These are phyloP conservation scores for Pterostichus madidus DNA, from an alignment of 2,888 invertebrate species.

Conservation along the genomic window DNA sequence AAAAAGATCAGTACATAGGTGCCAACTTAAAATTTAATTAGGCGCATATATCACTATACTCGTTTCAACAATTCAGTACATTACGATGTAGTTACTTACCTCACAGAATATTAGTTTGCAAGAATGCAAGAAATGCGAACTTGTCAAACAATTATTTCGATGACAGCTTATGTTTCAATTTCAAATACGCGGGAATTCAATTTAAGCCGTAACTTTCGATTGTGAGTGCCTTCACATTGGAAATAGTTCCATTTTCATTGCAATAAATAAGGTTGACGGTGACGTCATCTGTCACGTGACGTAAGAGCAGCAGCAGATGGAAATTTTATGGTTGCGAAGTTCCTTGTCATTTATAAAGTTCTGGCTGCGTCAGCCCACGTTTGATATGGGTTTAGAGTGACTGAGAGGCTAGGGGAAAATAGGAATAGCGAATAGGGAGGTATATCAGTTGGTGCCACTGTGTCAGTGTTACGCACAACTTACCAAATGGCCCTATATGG, in stretches of 20 bases:
- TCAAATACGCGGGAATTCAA: conserved; percentile 16
- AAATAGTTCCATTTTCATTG: conserved; percentile 34
- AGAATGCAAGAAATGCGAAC: too few species aligned
- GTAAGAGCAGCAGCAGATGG: conserved; percentile 24
- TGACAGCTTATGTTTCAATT: neutral
- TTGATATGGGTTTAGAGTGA: conserved; percentile 19
- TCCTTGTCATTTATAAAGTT: conserved; percentile 48
- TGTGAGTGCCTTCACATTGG: conserved; percentile 3
- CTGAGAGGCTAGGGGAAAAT: neutral
- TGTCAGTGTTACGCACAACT: conserved; percentile 28
- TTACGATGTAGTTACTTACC: too few species aligned
- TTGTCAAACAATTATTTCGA: too few species aligned
- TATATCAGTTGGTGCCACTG: conserved; percentile 21
- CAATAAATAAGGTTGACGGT: neutral
- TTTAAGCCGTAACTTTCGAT: neutral
- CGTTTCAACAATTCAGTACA: too few species aligned
- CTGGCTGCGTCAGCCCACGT: conserved; percentile 19
- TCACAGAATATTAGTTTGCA: too few species aligned
- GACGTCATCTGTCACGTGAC: conserved; percentile 12
- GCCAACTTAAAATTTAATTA: too few species aligned
- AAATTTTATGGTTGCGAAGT: conserved; percentile 35
- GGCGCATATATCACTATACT: too few species aligned
- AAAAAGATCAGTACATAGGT: too few species aligned
- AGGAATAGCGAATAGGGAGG: conserved; percentile 10
- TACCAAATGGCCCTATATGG: conserved; percentile 7